A percentile compares a stretch with the other conserved stretches of the same genome.
Evolutionary conservation across 2,888 invertebrate species (phyloP).

Genomic region (Phortica magna): DNA sequence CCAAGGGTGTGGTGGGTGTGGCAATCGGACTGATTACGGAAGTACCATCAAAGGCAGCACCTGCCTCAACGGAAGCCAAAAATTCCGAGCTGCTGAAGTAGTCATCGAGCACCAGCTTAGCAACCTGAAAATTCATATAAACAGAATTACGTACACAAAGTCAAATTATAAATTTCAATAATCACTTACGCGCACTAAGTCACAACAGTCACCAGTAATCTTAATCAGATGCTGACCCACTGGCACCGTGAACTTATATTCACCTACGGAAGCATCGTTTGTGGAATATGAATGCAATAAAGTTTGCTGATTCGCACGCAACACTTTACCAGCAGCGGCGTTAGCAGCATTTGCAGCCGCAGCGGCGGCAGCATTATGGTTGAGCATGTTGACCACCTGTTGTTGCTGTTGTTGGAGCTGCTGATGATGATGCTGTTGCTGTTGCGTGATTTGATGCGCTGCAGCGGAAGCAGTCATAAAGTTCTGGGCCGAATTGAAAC

Average conservation of each 20-base stretch:
- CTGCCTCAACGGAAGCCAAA: slow-evolving; percentile 77
- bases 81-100: slow-evolving; percentile 82
- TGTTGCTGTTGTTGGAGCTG: slow-evolving; percentile 54
- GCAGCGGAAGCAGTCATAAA: slow-evolving; percentile 75
- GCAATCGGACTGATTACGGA: slow-evolving; percentile 74
- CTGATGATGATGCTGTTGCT: slow-evolving; percentile 61
- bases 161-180: background rate
- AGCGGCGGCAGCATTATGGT: slow-evolving; percentile 51
- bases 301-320: slow-evolving; percentile 76
- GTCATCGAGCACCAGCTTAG: slow-evolving; percentile 92
- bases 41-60: slow-evolving; percentile 75
- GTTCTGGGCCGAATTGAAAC: slow-evolving; percentile 75
- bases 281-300: slow-evolving; percentile 89
- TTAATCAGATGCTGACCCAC: slow-evolving; percentile 90
- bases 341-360: slow-evolving; percentile 59
- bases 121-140: slow-evolving; percentile 81
- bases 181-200: slow-evolving; percentile 87
- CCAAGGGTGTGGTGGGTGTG: slow-evolving; percentile 75
- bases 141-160: background rate
- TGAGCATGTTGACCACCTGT: slow-evolving; percentile 50
- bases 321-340: slow-evolving; percentile 74
- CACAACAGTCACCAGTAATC: slow-evolving; percentile 90
- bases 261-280: slow-evolving; percentile 90
- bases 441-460: slow-evolving; percentile 65
- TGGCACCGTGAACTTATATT: slow-evolving; percentile 92